Evolutionary conservation across 2,113 vertebrate species (phyloP).

Genomic region (human): DNA sequence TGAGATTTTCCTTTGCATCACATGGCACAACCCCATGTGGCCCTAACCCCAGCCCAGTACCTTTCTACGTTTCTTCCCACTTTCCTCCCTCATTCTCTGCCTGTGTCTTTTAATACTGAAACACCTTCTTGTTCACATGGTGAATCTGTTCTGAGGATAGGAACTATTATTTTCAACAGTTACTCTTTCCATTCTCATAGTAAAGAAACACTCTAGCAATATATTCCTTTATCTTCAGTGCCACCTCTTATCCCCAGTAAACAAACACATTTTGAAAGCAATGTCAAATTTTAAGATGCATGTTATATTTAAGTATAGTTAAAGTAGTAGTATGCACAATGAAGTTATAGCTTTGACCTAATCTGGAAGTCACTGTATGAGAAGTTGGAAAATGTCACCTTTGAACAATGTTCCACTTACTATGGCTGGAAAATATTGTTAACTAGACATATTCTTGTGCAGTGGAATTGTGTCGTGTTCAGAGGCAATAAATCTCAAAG

Average conservation of each 20-base stretch:
- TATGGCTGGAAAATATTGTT: not conserved
- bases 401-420: not conserved
- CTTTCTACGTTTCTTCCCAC: not conserved
- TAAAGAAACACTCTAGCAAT: not conserved
- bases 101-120: slow-evolving; percentile 33
- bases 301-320: slow-evolving; percentile 22
- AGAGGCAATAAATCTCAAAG: slow-evolving; percentile 4
- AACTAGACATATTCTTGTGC: not conserved
- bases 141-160: not conserved
- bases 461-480: not conserved
- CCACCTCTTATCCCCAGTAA: not conserved
- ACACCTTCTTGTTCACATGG: slow-evolving; percentile 21
- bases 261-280: not conserved
- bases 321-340: not conserved
- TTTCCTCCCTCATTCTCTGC: not conserved
- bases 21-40: not conserved
- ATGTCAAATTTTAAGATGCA: not conserved
- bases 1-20: slow-evolving; percentile 29
- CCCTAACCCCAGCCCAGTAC: not conserved
- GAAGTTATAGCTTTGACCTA: not conserved
- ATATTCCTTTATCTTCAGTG: not conserved
- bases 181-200: not conserved
- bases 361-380: not conserved
- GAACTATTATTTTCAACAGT: not conserved
- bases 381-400: not conserved